These are phyloP conservation scores for Thunnus albacares DNA, from an alignment of 2,797 vertebrate species.

Conservation along the genomic window DNA sequence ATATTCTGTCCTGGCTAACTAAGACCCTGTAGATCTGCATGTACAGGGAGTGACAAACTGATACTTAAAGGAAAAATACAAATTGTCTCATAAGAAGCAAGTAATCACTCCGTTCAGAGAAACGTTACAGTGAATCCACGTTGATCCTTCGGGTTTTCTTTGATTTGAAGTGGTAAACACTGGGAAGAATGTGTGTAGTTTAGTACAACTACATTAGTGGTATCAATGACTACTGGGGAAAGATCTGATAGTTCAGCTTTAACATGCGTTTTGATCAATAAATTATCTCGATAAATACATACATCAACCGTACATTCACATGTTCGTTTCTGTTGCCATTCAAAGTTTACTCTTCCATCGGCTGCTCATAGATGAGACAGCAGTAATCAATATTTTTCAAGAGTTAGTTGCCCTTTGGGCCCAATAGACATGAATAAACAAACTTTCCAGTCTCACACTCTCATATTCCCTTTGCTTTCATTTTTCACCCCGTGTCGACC, in stretches of 20 bases:
- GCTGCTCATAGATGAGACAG: neutral
- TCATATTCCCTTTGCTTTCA: neutral
- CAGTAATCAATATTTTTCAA: neutral
- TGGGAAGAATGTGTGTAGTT: neutral
- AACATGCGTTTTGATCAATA: neutral
- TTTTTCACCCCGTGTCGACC: neutral
- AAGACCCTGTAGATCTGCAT: slow-evolving; percentile 23
- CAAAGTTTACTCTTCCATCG: neutral
- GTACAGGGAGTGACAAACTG: neutral
- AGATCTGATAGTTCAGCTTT: neutral
- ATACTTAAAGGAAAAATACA: neutral
- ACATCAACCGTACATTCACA: neutral
- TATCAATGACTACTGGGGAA: neutral
- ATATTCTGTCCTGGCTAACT: neutral
- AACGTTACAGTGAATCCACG: neutral
- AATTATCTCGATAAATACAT: neutral
- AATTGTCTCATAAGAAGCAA: neutral
- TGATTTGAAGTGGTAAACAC: neutral
- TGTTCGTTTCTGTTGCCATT: neutral
- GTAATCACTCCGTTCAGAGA: neutral
- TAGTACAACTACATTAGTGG: neutral
- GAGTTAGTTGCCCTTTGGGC: neutral
- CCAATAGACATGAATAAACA: neutral
- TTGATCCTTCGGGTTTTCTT: neutral
- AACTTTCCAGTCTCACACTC: neutral